Conservation (phyloP, 1,140 invertebrate genomes). For the Cryptotermes secundus region DNA sequence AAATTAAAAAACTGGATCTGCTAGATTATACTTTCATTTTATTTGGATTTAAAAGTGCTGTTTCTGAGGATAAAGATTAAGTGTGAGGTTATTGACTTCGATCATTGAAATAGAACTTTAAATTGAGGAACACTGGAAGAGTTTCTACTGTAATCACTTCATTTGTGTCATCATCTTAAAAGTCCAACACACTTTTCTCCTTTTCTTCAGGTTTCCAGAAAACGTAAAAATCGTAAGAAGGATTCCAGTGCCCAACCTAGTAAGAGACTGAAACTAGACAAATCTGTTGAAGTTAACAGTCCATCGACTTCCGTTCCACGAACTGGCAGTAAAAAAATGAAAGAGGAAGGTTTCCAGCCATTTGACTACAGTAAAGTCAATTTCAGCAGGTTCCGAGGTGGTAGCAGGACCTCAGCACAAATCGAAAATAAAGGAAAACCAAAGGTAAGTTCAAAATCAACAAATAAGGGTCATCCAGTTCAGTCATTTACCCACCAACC, state of each 20-base stretch:
- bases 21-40: no score
- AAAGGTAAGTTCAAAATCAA: background rate
- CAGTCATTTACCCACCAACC: no score
- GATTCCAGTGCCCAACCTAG: background rate
- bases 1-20: no score
- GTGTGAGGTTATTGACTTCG: no score
- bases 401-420: slow-evolving; percentile 20
- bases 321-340: background rate
- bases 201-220: background rate
- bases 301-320: background rate
- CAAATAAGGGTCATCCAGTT: no score
- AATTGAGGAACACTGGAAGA: no score
- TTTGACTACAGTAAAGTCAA: slow-evolving; percentile 38
- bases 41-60: no score
- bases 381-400: slow-evolving; percentile 32
- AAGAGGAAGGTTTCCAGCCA: slow-evolving; percentile 20
- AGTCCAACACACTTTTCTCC: background rate
- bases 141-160: no score
- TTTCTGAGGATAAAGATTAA: no score
- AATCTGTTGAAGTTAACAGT: background rate
- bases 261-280: background rate
- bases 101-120: no score
- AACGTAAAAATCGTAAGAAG: background rate
- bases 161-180: no score
- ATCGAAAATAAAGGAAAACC: background rate